phyloP scores from a whole-genome alignment of 2,888 invertebrate species.

The Rhagium mordax region DNA sequence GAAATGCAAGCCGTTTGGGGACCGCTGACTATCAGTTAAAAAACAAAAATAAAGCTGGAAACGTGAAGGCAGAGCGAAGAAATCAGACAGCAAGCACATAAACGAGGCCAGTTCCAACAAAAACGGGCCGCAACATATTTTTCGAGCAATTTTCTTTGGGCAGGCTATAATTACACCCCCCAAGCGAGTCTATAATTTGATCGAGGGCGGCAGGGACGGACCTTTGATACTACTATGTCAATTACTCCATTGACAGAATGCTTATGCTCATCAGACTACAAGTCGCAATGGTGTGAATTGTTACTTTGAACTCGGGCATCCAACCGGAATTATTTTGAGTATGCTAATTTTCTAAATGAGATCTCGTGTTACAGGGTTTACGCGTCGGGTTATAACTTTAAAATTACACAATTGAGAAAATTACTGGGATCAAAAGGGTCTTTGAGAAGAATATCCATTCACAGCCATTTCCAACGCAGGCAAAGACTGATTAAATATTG shows the following conservation, averaged over 20 bases:
- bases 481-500: too few species aligned
- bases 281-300: constrained; percentile 34
- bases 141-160: constrained; percentile 68
- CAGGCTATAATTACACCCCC: constrained; percentile 69
- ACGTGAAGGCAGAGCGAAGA: constrained; percentile 34
- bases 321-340: constrained; percentile 49
- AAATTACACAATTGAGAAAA: not conserved
- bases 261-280: constrained; percentile 23
- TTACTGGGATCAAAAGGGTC: constrained; percentile 6
- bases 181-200: constrained; percentile 67
- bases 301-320: constrained; percentile 55
- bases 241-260: constrained; percentile 61
- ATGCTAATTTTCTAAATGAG: constrained; percentile 53
- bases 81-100: constrained; percentile 34
- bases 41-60: constrained; percentile 29
- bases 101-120: constrained; percentile 40
- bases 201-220: constrained; percentile 66
- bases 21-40: constrained; percentile 10
- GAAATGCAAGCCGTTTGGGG: constrained; percentile 10
- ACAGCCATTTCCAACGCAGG: not conserved
- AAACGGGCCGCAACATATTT: constrained; percentile 62
- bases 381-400: not conserved
- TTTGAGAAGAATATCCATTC: not conserved
- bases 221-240: constrained; percentile 69
- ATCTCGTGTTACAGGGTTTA: constrained; percentile 34